A percentile compares a stretch with the other conserved stretches of the same genome.
Conservation (phyloP, 1,140 invertebrate genomes). For the Pygmarrhopalites habei region DNA sequence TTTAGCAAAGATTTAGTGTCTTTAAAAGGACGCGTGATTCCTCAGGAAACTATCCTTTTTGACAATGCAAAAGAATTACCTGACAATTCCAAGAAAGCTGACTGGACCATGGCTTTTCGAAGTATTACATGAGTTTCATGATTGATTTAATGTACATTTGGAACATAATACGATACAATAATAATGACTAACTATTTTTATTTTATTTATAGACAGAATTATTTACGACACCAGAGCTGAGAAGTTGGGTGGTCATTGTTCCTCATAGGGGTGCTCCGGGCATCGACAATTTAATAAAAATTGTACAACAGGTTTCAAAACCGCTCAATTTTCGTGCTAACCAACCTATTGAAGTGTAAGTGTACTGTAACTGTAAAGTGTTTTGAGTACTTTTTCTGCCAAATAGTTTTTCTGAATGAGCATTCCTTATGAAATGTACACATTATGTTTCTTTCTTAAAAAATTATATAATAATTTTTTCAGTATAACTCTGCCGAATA, state of each 20-base stretch:
- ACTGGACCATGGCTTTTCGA: conserved; percentile 27
- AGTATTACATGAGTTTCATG: conserved; percentile 3
- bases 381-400: too few species aligned
- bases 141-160: neutral
- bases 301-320: conserved; percentile 9
- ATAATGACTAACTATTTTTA: neutral
- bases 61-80: neutral
- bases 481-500: conserved; percentile 38
- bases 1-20: conserved; percentile 8
- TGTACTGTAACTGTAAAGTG: too few species aligned
- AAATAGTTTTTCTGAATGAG: too few species aligned
- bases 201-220: neutral
- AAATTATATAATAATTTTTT: too few species aligned
- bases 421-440: too few species aligned
- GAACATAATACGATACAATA: neutral
- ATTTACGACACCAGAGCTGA: conserved; percentile 28
- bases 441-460: too few species aligned
- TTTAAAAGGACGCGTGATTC: conserved; percentile 17
- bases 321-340: conserved; percentile 13
- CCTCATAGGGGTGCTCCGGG: conserved; percentile 31
- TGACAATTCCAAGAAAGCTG: conserved; percentile 6
- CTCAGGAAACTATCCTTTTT: conserved; percentile 22
- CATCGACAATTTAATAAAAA: conserved; percentile 11
- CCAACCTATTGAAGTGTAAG: conserved; percentile 12
- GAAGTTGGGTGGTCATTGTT: conserved; percentile 45